These are phyloP conservation scores for Cyclopterus lumpus DNA, from an alignment of 2,797 vertebrate genomes.

Conservation along the genomic window DNA sequence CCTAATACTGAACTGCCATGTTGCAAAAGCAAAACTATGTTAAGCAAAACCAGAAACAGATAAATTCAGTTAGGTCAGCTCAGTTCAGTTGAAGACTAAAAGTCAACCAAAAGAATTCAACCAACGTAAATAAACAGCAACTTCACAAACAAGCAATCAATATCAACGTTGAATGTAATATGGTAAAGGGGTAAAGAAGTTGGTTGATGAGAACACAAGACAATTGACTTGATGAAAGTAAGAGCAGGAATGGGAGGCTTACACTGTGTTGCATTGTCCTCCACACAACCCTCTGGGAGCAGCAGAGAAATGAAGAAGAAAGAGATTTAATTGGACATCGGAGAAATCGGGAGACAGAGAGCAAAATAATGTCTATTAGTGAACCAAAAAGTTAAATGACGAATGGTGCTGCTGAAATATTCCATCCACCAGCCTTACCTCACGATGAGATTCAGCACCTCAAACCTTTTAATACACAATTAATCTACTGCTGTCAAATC, in stretches of 20 bases:
- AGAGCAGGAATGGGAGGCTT: conserved; percentile 89
- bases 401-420: conserved; percentile 63
- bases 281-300: conserved; percentile 99
- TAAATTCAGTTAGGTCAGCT: conserved; percentile 19
- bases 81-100: background rate
- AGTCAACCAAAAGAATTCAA: conserved; percentile 16
- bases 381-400: conserved; percentile 77
- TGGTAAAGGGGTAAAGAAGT: conserved; percentile 34
- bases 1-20: background rate
- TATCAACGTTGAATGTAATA: conserved; percentile 51
- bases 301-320: conserved; percentile 88
- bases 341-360: conserved; percentile 61
- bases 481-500: conserved; percentile 31
- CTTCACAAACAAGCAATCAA: conserved; percentile 54
- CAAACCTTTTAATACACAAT: conserved; percentile 33
- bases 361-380: conserved; percentile 69
- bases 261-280: conserved; percentile 98
- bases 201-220: conserved; percentile 75
- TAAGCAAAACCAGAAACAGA: background rate
- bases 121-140: conserved; percentile 42
- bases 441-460: conserved; percentile 34
- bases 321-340: conserved; percentile 88
- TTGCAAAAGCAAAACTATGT: conserved; percentile 8
- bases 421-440: conserved; percentile 45
- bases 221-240: conserved; percentile 77